Evolutionary conservation across 2,888 invertebrate species (phyloP), one percentile per base, ranked within the genome.

Genomic region (Euzetes globulus): DNA sequence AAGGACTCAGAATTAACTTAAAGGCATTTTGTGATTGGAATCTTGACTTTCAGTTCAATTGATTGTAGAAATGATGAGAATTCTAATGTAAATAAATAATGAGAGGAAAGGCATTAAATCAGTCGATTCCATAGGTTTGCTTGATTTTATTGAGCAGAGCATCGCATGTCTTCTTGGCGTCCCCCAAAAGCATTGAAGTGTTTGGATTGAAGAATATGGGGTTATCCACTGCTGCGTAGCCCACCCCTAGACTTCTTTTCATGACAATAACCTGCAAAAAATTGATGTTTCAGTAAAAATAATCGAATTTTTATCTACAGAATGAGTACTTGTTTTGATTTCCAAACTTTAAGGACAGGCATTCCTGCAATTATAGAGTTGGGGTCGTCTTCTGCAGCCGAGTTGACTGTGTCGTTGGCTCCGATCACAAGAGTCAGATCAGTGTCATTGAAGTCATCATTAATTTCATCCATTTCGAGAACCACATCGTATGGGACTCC

Each of bases 221-320:
- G 83, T 94, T 94, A 83, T 94, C 94, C 0, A 94, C 93, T 0
- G 93, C 93, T 0, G 93, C 93, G 82, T 94, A 94, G 1, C 94
- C 86, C 0, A 92, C 92, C 72, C 92, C 92, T 80, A 92, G 86
- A 0, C 92, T 90, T 79, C 94, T 85, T 85, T 94, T 94, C 91
- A 94, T 92, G 11, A 94, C 91, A 68, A 94, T 88, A 65, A 92
- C 91, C 90, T 90, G 79, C 37, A 76, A 68, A 58, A 41, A 33
- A 41, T 27, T 63, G 74, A 52, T 17, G 55, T 25, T 2, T 58
- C 33, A 41, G 9, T 19, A 37, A 15, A 47, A 47, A 47, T 55
- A n/a, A 75, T 41, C 4, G 5, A 55, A 22, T 19, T 55, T 15
- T 47, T 11, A 5, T 47, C 4, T 25, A 6, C 3, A 17, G 3